phyloP scores from a whole-genome alignment of 2,888 invertebrate species.

The Thereva nobilitata region DNA sequence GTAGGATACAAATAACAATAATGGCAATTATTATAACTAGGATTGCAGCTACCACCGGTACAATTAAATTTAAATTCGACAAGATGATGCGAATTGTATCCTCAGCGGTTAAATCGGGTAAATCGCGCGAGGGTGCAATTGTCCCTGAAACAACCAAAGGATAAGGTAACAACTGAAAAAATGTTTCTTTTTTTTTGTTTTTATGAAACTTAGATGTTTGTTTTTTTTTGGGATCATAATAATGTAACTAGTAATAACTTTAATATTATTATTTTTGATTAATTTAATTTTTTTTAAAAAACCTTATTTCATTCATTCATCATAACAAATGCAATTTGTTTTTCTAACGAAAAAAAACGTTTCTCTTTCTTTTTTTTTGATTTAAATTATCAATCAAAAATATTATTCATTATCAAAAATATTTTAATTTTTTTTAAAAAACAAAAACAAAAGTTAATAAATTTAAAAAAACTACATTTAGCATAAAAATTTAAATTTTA shows the following conservation, averaged over 20 bases:
- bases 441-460: constrained; percentile 2
- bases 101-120: constrained; percentile 75
- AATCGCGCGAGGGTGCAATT: constrained; percentile 87
- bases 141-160: constrained; percentile 81
- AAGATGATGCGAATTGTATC: constrained; percentile 86
- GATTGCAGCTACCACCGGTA: constrained; percentile 88
- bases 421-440: no score
- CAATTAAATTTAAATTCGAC: constrained; percentile 89
- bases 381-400: not conserved
- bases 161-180: constrained; percentile 37
- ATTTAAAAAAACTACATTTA: constrained; percentile 33
- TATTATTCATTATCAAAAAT: no score
- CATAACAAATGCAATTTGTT: constrained; percentile 30
- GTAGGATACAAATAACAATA: constrained; percentile 89
- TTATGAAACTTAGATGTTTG: constrained; percentile 29
- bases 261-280: constrained; percentile 16
- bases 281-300: constrained; percentile 21
- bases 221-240: not conserved
- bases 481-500: constrained; percentile 31
- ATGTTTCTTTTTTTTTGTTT: constrained; percentile 32
- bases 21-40: constrained; percentile 92
- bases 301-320: constrained; percentile 13
- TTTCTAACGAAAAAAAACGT: constrained; percentile 23
- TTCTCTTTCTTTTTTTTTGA: constrained; percentile 27
- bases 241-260: not conserved